phyloP scores from a whole-genome alignment of 2,113 vertebrate species.

The Lota lota region DNA sequence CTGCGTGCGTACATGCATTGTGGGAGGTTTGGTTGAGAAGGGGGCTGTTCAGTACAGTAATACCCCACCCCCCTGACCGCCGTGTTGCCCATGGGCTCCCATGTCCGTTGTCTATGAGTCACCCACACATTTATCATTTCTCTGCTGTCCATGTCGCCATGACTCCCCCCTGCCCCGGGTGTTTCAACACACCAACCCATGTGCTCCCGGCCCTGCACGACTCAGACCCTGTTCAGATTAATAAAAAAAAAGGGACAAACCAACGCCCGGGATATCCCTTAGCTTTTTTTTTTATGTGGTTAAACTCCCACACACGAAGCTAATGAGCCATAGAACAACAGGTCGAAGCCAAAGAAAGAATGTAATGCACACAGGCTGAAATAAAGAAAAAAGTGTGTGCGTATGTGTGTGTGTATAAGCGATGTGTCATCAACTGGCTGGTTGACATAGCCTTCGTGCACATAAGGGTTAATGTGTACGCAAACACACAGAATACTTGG shows the following conservation, averaged over 20 bases:
- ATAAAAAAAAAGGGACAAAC: no score
- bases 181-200: not conserved
- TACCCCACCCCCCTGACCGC: not conserved
- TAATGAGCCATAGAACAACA: not conserved
- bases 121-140: constrained; percentile 50
- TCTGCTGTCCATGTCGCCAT: constrained; percentile 32
- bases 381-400: constrained; percentile 20
- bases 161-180: constrained; percentile 28
- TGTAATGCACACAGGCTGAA: not conserved
- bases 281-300: no score
- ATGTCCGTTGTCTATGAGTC: constrained; percentile 54
- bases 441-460: constrained; percentile 42
- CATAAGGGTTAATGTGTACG: constrained; percentile 54
- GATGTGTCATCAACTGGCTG: constrained; percentile 32
- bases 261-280: no score
- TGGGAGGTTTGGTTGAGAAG: constrained; percentile 7
- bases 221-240: no score
- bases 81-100: constrained; percentile 32
- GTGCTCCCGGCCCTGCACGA: no score
- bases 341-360: not conserved
- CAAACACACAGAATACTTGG: constrained; percentile 45
- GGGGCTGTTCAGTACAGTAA: not conserved
- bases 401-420: constrained; percentile 30
- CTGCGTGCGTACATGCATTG: not conserved
- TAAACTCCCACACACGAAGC: no score